Percentiles rank a stretch among this genome's conserved stretches.
phyloP scores from a whole-genome alignment of 2,888 invertebrate species.

The Melipona bicolor region DNA sequence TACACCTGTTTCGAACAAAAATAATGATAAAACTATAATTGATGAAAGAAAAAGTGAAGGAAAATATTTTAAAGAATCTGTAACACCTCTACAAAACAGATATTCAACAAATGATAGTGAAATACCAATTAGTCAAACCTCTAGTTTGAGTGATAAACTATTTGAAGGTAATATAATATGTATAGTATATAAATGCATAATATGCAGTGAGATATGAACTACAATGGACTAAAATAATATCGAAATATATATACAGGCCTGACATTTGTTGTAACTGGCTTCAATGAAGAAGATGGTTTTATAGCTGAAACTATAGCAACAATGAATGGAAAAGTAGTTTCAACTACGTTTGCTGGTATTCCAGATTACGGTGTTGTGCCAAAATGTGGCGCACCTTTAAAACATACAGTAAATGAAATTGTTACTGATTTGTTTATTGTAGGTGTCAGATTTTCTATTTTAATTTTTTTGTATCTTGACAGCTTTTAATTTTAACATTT shows the following conservation, averaged over 20 bases:
- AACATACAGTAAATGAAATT: slow-evolving; percentile 86
- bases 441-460: slow-evolving; percentile 69
- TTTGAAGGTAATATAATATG: slow-evolving; percentile 70
- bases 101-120: slow-evolving; percentile 65
- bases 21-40: slow-evolving; percentile 6
- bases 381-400: slow-evolving; percentile 83
- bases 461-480: neutral
- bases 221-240: slow-evolving; percentile 9
- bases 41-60: neutral
- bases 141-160: slow-evolving; percentile 68
- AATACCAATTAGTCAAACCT: slow-evolving; percentile 76
- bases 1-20: slow-evolving; percentile 14
- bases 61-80: neutral
- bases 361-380: slow-evolving; percentile 90
- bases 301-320: slow-evolving; percentile 85
- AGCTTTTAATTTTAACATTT: neutral
- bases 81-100: slow-evolving; percentile 20
- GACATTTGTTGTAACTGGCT: slow-evolving; percentile 84
- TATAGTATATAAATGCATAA: slow-evolving; percentile 4
- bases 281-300: slow-evolving; percentile 83
- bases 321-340: slow-evolving; percentile 86
- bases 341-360: slow-evolving; percentile 84
- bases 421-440: slow-evolving; percentile 91
- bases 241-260: slow-evolving; percentile 70
- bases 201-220: neutral